Evolutionary conservation across 2,888 invertebrate genomes (phyloP).

Genomic region (Melanostoma scalare): DNA sequence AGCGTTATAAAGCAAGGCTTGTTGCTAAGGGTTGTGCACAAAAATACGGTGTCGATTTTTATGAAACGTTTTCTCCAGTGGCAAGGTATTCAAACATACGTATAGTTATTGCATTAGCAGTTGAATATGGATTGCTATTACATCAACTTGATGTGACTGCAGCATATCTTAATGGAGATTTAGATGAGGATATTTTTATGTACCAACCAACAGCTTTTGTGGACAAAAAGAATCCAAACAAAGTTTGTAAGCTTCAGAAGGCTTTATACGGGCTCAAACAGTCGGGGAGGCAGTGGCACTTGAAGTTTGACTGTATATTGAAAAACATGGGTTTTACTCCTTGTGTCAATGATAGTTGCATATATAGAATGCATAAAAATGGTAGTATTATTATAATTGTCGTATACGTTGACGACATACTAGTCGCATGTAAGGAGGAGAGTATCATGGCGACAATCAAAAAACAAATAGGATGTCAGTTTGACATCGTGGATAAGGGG

Average conservation of each 20-base stretch:
- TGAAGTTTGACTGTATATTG: not conserved
- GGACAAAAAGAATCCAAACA: constrained; percentile 6
- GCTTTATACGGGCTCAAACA: constrained; percentile 32
- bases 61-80: constrained; percentile 36
- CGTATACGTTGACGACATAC: too few species aligned
- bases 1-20: constrained; percentile 17
- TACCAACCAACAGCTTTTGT: constrained; percentile 13
- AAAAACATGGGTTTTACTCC: not conserved
- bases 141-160: constrained; percentile 8
- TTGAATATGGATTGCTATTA: constrained; percentile 19
- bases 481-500: constrained; percentile 16
- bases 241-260: not conserved
- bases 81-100: constrained; percentile 31
- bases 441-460: not conserved
- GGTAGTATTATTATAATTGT: not conserved
- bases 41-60: constrained; percentile 29
- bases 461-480: not conserved
- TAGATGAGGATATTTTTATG: constrained; percentile 22
- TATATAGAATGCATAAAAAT: not conserved
- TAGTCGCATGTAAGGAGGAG: not conserved
- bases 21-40: constrained; percentile 30
- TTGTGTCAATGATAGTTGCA: constrained; percentile 2
- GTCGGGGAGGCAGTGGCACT: constrained; percentile 18
- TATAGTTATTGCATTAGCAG: constrained; percentile 32
- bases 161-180: constrained; percentile 25